Conservation (phyloP, 2,888 invertebrate species). For the Acleris cristana region DNA sequence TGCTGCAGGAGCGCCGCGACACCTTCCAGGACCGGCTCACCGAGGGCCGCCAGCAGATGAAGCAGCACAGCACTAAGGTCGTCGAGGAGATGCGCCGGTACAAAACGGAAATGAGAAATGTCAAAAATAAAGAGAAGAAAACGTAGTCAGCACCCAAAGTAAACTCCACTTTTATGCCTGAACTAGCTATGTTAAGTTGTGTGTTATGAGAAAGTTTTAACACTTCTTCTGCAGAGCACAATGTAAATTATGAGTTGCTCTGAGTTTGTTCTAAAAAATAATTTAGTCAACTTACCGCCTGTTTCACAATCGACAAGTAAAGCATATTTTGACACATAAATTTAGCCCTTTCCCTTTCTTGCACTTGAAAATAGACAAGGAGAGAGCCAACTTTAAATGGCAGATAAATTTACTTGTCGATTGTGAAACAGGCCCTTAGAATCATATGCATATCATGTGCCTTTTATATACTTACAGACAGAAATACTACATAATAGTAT, state of each 20-base stretch:
- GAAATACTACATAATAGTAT: too few relatives aligned
- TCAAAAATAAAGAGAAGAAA: constrained; percentile 78
- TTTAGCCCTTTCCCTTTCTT: too few relatives aligned
- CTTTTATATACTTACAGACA: too few relatives aligned
- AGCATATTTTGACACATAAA: too few relatives aligned
- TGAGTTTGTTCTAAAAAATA: too few relatives aligned
- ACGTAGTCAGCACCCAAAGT: constrained; percentile 46
- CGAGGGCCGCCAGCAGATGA: constrained; percentile 80
- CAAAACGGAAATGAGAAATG: constrained; percentile 74
- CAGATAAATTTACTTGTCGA: too few relatives aligned
- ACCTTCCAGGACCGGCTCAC: constrained; percentile 85
- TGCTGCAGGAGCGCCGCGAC: constrained; percentile 85
- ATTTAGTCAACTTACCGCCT: too few relatives aligned
- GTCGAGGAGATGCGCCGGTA: constrained; percentile 80
- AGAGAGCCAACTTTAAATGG: too few relatives aligned
- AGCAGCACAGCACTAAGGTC: constrained; percentile 72
- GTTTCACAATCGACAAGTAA: too few relatives aligned
- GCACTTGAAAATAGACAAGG: too few relatives aligned
- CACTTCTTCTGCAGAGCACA: constrained; percentile 30
- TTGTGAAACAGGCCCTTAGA: too few relatives aligned
- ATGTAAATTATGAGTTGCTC: constrained; percentile 12
- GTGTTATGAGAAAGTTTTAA: constrained; percentile 24
- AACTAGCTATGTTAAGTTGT: constrained; percentile 8
- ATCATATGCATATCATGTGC: too few relatives aligned
- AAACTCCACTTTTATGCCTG: neutral